Conservation (phyloP, 1,140 invertebrate species). For the Magallana angulata region DNA sequence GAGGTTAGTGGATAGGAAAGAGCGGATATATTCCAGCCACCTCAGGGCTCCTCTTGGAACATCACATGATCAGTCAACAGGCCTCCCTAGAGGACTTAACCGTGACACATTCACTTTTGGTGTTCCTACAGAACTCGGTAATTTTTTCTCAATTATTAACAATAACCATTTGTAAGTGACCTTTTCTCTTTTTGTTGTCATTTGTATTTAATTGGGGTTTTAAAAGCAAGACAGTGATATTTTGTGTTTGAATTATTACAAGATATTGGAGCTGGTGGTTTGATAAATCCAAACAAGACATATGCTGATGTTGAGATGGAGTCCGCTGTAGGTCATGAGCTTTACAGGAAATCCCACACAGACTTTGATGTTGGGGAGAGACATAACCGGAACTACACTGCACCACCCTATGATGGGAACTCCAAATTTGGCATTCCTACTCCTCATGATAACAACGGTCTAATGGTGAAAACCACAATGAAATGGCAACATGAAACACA, state of each 20-base stretch:
- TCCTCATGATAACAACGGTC: constrained; percentile 77
- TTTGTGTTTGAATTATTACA: background rate
- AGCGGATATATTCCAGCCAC: constrained; percentile 73
- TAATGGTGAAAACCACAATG: constrained; percentile 67
- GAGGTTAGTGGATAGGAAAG: constrained; percentile 72
- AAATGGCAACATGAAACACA: constrained; percentile 76
- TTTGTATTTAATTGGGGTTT: background rate
- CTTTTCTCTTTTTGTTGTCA: background rate
- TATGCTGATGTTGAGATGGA: constrained; percentile 75
- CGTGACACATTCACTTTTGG: constrained; percentile 75
- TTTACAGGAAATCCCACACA: constrained; percentile 74
- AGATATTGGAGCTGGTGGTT: constrained; percentile 76
- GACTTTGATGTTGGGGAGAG: constrained; percentile 76
- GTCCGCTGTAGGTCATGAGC: constrained; percentile 71
- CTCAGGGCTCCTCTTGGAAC: constrained; percentile 73
- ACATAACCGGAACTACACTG: constrained; percentile 71
- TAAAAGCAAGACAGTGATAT: no score
- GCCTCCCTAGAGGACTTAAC: constrained; percentile 72
- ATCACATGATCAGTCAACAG: constrained; percentile 70
- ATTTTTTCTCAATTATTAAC: background rate
- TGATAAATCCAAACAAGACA: constrained; percentile 77
- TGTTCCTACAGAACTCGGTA: constrained; percentile 74
- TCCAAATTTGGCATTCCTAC: constrained; percentile 75
- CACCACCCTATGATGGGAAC: constrained; percentile 63
- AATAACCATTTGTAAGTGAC: background rate